phyloP scores from a whole-genome alignment of 2,888 invertebrate species.

The Acronicta psi region DNA sequence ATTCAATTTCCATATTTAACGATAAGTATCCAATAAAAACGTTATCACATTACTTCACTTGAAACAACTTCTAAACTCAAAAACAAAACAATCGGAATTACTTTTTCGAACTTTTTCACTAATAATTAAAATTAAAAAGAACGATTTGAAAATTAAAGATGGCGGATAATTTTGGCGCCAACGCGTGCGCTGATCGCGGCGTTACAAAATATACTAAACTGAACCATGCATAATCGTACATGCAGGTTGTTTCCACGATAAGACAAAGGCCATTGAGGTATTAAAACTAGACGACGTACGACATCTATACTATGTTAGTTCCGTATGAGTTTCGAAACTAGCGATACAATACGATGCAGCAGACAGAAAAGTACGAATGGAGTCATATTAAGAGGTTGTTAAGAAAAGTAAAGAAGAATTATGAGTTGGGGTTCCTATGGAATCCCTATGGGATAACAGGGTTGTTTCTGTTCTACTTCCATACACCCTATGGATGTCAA shows the following conservation, averaged over 20 bases:
- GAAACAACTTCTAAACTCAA: not conserved
- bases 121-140: conserved; percentile 16
- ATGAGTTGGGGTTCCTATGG: too few species aligned
- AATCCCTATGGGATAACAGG: too few species aligned
- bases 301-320: too few species aligned
- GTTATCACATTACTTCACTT: not conserved
- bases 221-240: conserved; percentile 8
- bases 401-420: too few species aligned
- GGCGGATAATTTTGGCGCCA: conserved; percentile 26
- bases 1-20: conserved; percentile 8
- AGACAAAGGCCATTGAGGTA: conserved; percentile 2
- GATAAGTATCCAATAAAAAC: conserved; percentile 4
- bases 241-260: conserved; percentile 22
- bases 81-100: not conserved
- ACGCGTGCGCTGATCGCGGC: conserved; percentile 26
- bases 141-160: conserved; percentile 23
- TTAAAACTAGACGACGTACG: not conserved
- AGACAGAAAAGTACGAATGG: too few species aligned
- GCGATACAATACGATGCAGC: too few species aligned
- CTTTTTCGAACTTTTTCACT: conserved; percentile 16
- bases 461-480: too few species aligned
- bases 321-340: too few species aligned
- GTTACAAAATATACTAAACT: conserved; percentile 30
- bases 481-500: too few species aligned
- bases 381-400: too few species aligned